Base-by-base conservation (phyloP, 2,888 invertebrate genomes). In the Odontocolon sp. region DNA sequence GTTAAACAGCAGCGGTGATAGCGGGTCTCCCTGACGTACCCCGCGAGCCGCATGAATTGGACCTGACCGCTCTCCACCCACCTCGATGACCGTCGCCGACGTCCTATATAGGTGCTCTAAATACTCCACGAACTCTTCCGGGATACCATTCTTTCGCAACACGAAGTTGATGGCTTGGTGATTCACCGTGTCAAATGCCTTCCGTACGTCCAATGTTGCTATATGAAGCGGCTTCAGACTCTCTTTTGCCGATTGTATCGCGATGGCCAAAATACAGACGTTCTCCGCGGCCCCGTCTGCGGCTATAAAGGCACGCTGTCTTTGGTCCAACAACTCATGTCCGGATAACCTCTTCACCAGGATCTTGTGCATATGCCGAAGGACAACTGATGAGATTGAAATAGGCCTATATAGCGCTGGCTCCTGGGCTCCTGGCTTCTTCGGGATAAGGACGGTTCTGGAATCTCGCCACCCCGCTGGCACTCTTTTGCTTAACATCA, bases 261-360 rank as follows among this genome's bases (percentile, higher is more conserved):
- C 77, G 2, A 56, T 23, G 21, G 82, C 86, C 78, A 87, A 81
- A 33, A 87, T 76, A 59, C 82, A 83, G 36, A 84, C 74, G 64
- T 86, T 87, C n/a, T 87, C 85, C 67, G 84, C 85, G 64, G 85
- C 84, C 47, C 87, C 87, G 68, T 83, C 63, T 73, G 0, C 11
- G 11, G 6, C 3, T 2, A 67, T 57, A 11, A 81, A 83, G 0
- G 73, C 79, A 23, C 70, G 9, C 23, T 83, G 81, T 5, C 78
- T 11, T 0, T 16, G n/a, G 14, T 80, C 77, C 0, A 81, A 5
- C 0, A 57, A 6, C 0, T n/a, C 40, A 0, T 40, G 0, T 0
- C 0, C 5, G 2, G 33, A 6, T 0, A 80, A 16, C 2, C 80
- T 4, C 0, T 8, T 38, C 0, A 75, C 78, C 0, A 82, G 26